Evolutionary conservation across 1,140 invertebrate species (phyloP), one percentile per base, ranked within the genome.

Genomic region (Pogonognathellus flavescens): DNA sequence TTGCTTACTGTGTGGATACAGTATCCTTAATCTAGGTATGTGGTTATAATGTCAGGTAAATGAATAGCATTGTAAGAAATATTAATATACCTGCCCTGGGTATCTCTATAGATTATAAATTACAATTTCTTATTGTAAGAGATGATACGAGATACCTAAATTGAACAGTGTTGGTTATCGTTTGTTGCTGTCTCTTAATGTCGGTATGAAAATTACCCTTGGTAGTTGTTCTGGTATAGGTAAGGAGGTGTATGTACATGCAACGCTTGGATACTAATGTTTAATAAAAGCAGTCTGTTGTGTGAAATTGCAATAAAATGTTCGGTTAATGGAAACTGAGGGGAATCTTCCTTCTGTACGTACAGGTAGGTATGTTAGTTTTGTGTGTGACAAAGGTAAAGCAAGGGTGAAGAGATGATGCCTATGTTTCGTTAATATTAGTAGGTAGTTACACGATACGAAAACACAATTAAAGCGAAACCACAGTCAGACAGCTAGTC

Each of bases 381-480:
- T 76, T 76, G 31, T 76, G 70, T 76, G 70, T 76, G 70, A 31
- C 41, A 76, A 66, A 66, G 62, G 25, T 25, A 66, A 66, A 76
- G 70, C 70, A 76, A 76, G 70, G 41, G 70, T 76, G 70, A 76
- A n/a, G 70, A 76, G 41, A 41, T 76, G 70, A 76, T 50, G 25
- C 62, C 62, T 66, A 31, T 76, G 70, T 50, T 49, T 50, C 70
- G 16, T 49, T 50, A 49, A 76, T 31, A 76, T 76, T 76, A 76
- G 70, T 31, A 76, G 70, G 70, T 31, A 76, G 70, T 76, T 76
- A 49, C 70, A 76, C 49, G 70, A 76, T 76, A 76, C 49, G 70
- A 76, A 76, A 41, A 41, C 14, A 76, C 70, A 76, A 76, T 76
- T 76, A 76, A 76, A 76, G 70, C 70, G 70, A 76, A 76, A 76